Conservation (phyloP, 2,888 invertebrate species). For the Dasysyrphus tricinctus region DNA sequence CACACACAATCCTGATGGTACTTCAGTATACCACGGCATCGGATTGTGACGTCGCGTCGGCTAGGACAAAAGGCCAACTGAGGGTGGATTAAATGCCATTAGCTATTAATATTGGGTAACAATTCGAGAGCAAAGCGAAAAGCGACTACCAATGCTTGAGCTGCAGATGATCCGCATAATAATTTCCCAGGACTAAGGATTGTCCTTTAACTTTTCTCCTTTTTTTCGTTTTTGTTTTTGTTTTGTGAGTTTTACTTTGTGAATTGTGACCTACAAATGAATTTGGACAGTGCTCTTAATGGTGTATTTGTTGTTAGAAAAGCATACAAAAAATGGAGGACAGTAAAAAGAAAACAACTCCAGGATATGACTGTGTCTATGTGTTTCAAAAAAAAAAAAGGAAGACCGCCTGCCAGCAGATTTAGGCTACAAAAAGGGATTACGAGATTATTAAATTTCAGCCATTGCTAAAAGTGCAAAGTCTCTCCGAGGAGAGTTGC, state of each 20-base stretch:
- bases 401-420: slow-evolving; percentile 32
- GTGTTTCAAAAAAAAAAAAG: background rate
- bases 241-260: background rate
- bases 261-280: slow-evolving; percentile 52
- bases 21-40: background rate
- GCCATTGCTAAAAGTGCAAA: slow-evolving; percentile 40
- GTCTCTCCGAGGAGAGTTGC: slow-evolving; percentile 53
- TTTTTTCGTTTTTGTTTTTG: slow-evolving; percentile 1
- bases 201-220: slow-evolving; percentile 22
- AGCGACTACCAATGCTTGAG: slow-evolving; percentile 28
- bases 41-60: slow-evolving; percentile 23
- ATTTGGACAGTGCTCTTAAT: background rate
- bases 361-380: slow-evolving; percentile 10
- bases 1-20: background rate
- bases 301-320: background rate
- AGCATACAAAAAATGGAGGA: slow-evolving; percentile 14
- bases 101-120: slow-evolving; percentile 61
- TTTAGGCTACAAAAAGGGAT: slow-evolving; percentile 68
- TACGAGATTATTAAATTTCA: slow-evolving; percentile 74
- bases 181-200: slow-evolving; percentile 52
- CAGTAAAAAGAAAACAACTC: slow-evolving; percentile 23
- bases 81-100: slow-evolving; percentile 64
- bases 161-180: slow-evolving; percentile 70
- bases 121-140: slow-evolving; percentile 29
- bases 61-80: slow-evolving; percentile 59